These are phyloP conservation scores for Carollia perspicillata DNA, from an alignment of 2,113 vertebrate species.

Conservation along the genomic window DNA sequence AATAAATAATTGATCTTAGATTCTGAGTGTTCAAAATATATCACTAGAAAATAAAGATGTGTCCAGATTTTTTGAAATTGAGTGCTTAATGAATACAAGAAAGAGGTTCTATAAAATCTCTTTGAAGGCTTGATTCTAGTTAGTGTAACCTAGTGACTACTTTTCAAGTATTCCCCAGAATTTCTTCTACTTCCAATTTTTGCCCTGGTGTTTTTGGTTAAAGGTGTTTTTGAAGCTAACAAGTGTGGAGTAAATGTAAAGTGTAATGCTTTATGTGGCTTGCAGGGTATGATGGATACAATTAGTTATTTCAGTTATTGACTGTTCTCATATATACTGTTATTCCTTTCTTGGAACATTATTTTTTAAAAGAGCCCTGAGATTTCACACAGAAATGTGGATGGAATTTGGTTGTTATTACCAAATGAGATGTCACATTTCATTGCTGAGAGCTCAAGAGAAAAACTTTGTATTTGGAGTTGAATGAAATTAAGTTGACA, in stretches of 20 bases:
- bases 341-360: conserved; percentile 18
- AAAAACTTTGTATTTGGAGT: conserved; percentile 28
- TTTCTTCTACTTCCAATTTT: conserved; percentile 15
- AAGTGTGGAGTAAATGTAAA: neutral
- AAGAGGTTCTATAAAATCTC: neutral
- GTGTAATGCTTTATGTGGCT: neutral
- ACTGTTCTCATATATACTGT: neutral
- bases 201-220: neutral
- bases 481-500: conserved; percentile 25
- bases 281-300: neutral
- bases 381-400: neutral
- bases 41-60: neutral
- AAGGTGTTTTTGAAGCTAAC: neutral
- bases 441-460: neutral
- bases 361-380: neutral
- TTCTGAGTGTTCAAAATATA: neutral
- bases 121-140: conserved; percentile 23
- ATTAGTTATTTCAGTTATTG: neutral
- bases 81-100: neutral
- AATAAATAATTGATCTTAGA: neutral
- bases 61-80: neutral
- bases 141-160: neutral
- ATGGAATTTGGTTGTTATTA: neutral
- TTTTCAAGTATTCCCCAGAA: conserved; percentile 24
- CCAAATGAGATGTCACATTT: neutral